Percentiles rank a stretch among this genome's conserved stretches.
Conservation (phyloP, 2,888 invertebrate genomes). For the Pardosa pseudoannulata region DNA sequence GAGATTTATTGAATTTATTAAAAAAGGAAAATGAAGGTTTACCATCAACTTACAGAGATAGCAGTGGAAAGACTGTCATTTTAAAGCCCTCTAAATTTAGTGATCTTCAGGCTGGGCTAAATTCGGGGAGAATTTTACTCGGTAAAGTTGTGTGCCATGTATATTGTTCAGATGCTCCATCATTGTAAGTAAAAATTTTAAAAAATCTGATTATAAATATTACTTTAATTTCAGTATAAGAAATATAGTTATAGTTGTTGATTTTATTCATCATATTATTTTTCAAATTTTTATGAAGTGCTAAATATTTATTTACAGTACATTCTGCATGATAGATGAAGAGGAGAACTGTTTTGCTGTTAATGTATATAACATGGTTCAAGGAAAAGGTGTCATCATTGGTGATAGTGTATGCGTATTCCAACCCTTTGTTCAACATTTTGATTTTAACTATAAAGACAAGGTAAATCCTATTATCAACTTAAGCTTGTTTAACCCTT, state of each 20-base stretch:
- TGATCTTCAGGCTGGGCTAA: constrained; percentile 82
- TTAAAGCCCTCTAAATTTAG: constrained; percentile 80
- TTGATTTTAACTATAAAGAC: constrained; percentile 53
- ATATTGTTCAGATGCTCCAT: constrained; percentile 85
- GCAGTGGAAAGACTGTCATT: constrained; percentile 80
- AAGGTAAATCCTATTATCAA: constrained; percentile 64
- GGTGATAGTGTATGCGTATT: constrained; percentile 88
- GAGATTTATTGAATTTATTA: constrained; percentile 82
- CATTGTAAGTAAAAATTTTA: constrained; percentile 89
- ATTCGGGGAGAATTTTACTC: constrained; percentile 83
- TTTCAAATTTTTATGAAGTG: too few relatives aligned
- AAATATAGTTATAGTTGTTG: too few relatives aligned
- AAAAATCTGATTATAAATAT: too few relatives aligned
- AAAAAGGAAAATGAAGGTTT: constrained; percentile 83
- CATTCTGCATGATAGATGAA: constrained; percentile 88
- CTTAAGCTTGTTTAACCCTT: too few relatives aligned
- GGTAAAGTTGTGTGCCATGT: constrained; percentile 90
- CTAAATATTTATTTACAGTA: constrained; percentile 77
- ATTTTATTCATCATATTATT: too few relatives aligned
- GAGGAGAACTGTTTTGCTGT: constrained; percentile 85
- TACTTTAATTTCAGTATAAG: too few relatives aligned
- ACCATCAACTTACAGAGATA: constrained; percentile 81
- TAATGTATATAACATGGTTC: constrained; percentile 89
- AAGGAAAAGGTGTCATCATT: constrained; percentile 88
- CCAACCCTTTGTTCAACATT: constrained; percentile 62